Percentiles rank a stretch among this genome's conserved stretches.
Evolutionary conservation across 2,888 invertebrate species (phyloP).

Genomic region (Eupeodes luniger): DNA sequence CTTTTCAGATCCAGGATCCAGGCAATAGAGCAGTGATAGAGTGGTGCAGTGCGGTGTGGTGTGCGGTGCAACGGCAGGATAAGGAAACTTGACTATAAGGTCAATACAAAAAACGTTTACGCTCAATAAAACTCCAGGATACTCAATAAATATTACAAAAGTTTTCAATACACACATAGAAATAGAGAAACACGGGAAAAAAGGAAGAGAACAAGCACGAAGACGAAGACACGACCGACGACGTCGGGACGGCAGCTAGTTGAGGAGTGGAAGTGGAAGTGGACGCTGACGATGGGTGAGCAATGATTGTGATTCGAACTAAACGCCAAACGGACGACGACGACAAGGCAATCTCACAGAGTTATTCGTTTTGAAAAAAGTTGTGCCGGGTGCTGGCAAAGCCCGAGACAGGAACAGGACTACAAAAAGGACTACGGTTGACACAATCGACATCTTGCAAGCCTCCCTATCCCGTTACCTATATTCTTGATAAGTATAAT

Average conservation of each 20-base stretch:
- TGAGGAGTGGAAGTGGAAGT: not conserved
- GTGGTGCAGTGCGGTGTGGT: not conserved
- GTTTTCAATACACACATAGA: slow-evolving; percentile 62
- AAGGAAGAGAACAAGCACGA: not conserved
- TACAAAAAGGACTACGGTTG: slow-evolving; percentile 15
- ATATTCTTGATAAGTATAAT: slow-evolving; percentile 55
- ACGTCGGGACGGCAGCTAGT: too few species aligned
- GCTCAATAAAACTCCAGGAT: slow-evolving; percentile 71
- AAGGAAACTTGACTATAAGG: slow-evolving; percentile 53
- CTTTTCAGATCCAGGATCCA: slow-evolving; percentile 28
- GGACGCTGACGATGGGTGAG: not conserved
- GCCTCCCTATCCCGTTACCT: slow-evolving; percentile 24
- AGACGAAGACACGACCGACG: too few species aligned
- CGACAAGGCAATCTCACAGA: not conserved
- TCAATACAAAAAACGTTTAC: slow-evolving; percentile 64
- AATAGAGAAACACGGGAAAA: not conserved
- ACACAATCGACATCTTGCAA: slow-evolving; percentile 51
- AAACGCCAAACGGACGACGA: slow-evolving; percentile 4
- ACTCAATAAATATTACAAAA: slow-evolving; percentile 71
- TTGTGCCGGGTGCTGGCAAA: slow-evolving; percentile 26
- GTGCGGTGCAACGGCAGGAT: slow-evolving; percentile 22
- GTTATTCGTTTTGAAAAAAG: slow-evolving; percentile 58
- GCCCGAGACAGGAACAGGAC: slow-evolving; percentile 16
- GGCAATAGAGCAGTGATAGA: not conserved
- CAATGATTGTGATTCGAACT: slow-evolving; percentile 8